Percentiles rank a stretch among this genome's conserved stretches.
These are phyloP conservation scores for Choristoneura rosaceana DNA, from an alignment of 2,888 invertebrate genomes.

Conservation along the genomic window DNA sequence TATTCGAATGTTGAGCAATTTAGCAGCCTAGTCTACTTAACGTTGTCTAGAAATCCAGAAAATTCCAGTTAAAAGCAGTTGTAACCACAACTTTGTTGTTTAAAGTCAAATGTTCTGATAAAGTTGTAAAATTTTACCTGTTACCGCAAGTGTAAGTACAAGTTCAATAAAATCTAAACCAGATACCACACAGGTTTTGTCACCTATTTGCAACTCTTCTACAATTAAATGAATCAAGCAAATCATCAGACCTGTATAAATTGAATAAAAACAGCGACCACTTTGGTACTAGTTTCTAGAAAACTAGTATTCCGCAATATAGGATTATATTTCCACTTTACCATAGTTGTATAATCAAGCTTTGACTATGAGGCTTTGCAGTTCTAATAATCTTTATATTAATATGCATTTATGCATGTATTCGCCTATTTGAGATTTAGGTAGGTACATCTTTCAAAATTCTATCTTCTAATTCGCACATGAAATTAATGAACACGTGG, in stretches of 20 bases:
- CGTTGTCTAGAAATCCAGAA: background rate
- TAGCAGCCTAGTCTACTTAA: too few species aligned
- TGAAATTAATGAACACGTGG: too few species aligned
- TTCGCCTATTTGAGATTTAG: too few species aligned
- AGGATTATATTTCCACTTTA: constrained; percentile 26
- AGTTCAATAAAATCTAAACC: background rate
- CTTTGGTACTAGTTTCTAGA: background rate
- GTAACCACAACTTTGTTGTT: too few species aligned
- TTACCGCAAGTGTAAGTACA: too few species aligned
- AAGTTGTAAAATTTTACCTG: background rate
- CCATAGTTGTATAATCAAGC: constrained; percentile 7
- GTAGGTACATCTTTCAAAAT: too few species aligned
- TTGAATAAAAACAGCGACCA: constrained; percentile 16
- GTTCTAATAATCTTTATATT: too few species aligned
- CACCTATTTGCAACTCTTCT: background rate
- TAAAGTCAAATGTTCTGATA: background rate
- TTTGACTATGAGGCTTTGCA: background rate
- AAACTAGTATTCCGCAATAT: constrained; percentile 24
- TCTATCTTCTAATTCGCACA: too few species aligned
- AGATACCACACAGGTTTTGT: background rate
- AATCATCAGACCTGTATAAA: constrained; percentile 2
- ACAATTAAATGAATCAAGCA: background rate
- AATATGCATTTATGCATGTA: too few species aligned
- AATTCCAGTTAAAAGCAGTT: background rate
- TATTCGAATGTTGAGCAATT: too few species aligned